Conservation (phyloP, 1,140 invertebrate genomes). For the Zophobas atratus region DNA sequence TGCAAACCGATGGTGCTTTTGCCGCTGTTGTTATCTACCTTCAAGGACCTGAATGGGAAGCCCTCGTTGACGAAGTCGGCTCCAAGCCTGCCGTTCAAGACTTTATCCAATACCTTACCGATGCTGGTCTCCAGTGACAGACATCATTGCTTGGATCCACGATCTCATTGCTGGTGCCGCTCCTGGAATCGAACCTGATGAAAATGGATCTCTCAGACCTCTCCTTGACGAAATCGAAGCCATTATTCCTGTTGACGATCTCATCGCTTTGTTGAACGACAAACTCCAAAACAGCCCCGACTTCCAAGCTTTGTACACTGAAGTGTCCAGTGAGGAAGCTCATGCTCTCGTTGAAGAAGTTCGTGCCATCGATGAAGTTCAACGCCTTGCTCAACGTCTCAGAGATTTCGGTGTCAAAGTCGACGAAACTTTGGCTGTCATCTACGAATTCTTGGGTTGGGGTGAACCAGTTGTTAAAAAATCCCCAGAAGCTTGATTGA, state of each 20-base stretch:
- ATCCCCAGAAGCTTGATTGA: slow-evolving; percentile 41
- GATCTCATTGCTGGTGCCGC: slow-evolving; percentile 44
- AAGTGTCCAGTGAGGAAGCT: slow-evolving; percentile 52
- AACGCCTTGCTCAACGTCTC: slow-evolving; percentile 45
- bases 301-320: slow-evolving; percentile 54
- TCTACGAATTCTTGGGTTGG: slow-evolving; percentile 55
- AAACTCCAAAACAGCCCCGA: slow-evolving; percentile 55
- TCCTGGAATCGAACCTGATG: slow-evolving; percentile 41
- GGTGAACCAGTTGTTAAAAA: neutral
- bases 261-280: slow-evolving; percentile 47
- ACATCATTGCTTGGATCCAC: slow-evolving; percentile 44
- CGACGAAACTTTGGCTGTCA: slow-evolving; percentile 34
- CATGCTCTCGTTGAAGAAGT: slow-evolving; percentile 50
- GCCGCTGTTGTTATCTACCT: slow-evolving; percentile 19
- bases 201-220: slow-evolving; percentile 27
- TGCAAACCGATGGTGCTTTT: slow-evolving; percentile 39
- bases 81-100: slow-evolving; percentile 42
- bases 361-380: slow-evolving; percentile 48
- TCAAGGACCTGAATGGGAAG: slow-evolving; percentile 49
- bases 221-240: slow-evolving; percentile 53
- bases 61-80: slow-evolving; percentile 42
- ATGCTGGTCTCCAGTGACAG: slow-evolving; percentile 50
- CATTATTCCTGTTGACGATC: slow-evolving; percentile 44
- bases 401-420: slow-evolving; percentile 48
- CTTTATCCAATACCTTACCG: slow-evolving; percentile 47